Base-by-base conservation (phyloP, 2,113 vertebrate genomes). In the Callipepla squamata region DNA sequence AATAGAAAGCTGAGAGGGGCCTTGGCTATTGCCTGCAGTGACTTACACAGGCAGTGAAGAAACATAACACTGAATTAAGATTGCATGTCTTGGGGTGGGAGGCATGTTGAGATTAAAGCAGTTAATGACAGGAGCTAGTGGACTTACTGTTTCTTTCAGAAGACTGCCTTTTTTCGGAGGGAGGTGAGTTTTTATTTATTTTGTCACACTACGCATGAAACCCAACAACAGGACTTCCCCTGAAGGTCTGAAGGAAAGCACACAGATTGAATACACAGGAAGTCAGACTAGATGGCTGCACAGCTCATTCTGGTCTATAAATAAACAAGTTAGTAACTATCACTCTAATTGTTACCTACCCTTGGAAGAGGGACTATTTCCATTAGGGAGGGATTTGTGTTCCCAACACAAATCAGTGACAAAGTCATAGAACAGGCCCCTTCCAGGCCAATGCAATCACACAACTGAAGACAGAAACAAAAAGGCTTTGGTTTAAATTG, bases 261-360 rank as follows among this genome's bases (percentile, higher is more conserved):
- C 32, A 66, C 34, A 70, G 42, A 38, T 45, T 66, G 51, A 73
- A 74, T 50, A 87, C 75, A 92, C 36, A 90, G 76, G 79, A 96
- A 94, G 63, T 30, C 68, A 70, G 76, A 77, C 34, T 83, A 83
- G 73, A 84, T 72, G 57, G 73, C 77, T 50, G 36, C 17, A 11
- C 14, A 88, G 61, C 26, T 93, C 80, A 63, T 93, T 86, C 51
- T 51, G 15, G 22, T 86, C 80, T 92, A 90, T 80, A 90, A 92
- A 92, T 78, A 92, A 87, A 82, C 36, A 82, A 83, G 25, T 7
- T 4, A 92, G 80, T 87, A 90, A 70, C 21, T 91, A 50, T 44
- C 85, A 63, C 87, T 87, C 38, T 90, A 92, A 85, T 69, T 90
- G 75, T 58, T 91, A 73, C 45, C 50, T 63, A 3, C 81, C 0